Percentiles rank a stretch among this genome's conserved stretches.
These are phyloP conservation scores for Aurelia sp. DNA, from an alignment of 30 jellyfish, hydroid and myxozoan genomes.

Conservation along the genomic window DNA sequence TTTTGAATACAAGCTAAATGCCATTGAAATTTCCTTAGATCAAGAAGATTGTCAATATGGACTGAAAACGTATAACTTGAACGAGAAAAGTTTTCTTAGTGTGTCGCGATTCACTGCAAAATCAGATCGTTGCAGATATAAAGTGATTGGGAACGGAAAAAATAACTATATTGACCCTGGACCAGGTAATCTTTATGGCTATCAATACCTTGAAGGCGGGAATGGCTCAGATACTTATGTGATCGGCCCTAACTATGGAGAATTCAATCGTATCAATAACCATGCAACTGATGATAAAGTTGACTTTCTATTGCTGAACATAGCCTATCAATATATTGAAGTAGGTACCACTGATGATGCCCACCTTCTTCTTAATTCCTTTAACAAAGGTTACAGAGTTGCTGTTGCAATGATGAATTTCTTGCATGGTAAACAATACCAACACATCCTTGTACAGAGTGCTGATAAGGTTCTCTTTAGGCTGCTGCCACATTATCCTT, in stretches of 20 bases:
- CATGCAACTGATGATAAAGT: background rate
- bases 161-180: slow-evolving; percentile 6
- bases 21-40: background rate
- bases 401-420: too few species aligned
- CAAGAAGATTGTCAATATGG: background rate
- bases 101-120: background rate
- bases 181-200: background rate
- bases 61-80: background rate
- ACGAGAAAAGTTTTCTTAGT: background rate
- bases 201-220: background rate
- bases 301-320: background rate
- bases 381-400: too few species aligned
- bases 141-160: background rate
- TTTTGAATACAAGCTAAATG: background rate
- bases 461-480: too few species aligned
- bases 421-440: too few species aligned
- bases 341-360: too few species aligned
- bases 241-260: background rate
- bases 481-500: too few species aligned
- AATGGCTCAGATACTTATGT: background rate
- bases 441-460: too few species aligned
- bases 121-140: background rate
- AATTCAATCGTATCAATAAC: background rate
- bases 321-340: background rate
- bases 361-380: too few species aligned